phyloP scores from a whole-genome alignment of 2,888 invertebrate species.

The Junonia oenone region DNA sequence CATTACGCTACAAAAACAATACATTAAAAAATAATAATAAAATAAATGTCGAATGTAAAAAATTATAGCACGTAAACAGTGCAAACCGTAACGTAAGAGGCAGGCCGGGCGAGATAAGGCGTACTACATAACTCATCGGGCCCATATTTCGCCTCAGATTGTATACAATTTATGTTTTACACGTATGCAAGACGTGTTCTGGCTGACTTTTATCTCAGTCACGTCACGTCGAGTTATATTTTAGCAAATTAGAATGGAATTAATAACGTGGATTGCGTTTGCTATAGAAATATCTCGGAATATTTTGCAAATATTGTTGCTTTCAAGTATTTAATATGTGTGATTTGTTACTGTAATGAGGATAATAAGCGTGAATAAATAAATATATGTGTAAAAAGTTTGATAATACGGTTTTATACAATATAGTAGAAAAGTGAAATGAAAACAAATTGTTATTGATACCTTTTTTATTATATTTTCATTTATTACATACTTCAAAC shows the following conservation, averaged over 20 bases:
- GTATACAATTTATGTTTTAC: constrained; percentile 37
- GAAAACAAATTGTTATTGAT: too few relatives aligned
- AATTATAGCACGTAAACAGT: not conserved
- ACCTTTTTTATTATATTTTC: too few relatives aligned
- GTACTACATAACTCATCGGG: constrained; percentile 38
- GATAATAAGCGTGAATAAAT: too few relatives aligned
- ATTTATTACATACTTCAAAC: too few relatives aligned
- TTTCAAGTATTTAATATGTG: not conserved
- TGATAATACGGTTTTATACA: too few relatives aligned
- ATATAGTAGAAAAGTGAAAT: too few relatives aligned
- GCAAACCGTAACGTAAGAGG: not conserved
- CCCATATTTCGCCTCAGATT: constrained; percentile 40
- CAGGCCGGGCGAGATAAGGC: constrained; percentile 34
- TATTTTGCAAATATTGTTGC: not conserved
- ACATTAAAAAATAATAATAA: not conserved
- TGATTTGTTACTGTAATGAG: not conserved
- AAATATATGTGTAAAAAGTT: too few relatives aligned
- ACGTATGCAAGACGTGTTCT: constrained; percentile 30
- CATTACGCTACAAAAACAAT: too few relatives aligned
- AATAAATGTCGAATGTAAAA: not conserved
- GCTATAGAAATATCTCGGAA: not conserved
- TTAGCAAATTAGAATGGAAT: constrained; percentile 8
- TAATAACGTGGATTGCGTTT: not conserved
- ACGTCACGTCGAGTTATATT: constrained; percentile 3
- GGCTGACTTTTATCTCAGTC: constrained; percentile 21